Percentiles rank a stretch among this genome's conserved stretches.
Conservation (phyloP, 1,140 invertebrate species). For the Drosophila kepulauana region DNA sequence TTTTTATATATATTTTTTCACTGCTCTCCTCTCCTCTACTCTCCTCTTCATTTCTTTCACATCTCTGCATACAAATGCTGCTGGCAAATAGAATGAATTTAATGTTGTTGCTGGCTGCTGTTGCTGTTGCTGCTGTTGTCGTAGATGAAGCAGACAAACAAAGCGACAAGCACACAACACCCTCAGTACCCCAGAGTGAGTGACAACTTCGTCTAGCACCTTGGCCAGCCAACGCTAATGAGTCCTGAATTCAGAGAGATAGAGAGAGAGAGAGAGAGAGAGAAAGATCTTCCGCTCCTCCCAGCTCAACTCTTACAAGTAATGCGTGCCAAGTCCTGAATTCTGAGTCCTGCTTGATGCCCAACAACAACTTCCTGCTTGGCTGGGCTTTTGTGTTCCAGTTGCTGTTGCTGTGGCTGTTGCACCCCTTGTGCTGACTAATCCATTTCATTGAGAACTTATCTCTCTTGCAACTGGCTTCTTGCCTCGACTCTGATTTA, state of each 20-base stretch:
- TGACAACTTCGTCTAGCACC: conserved; percentile 50
- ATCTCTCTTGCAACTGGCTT: conserved; percentile 16
- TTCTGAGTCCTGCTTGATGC: conserved; percentile 46
- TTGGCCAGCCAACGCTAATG: conserved; percentile 70
- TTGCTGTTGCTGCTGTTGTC: conserved; percentile 27
- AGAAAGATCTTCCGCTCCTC: not conserved
- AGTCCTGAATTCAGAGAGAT: conserved; percentile 58
- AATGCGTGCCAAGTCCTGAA: not conserved
- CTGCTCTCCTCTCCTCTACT: too few species aligned
- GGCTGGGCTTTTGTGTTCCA: conserved; percentile 57
- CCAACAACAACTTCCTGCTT: conserved; percentile 67
- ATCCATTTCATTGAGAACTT: conserved; percentile 78
- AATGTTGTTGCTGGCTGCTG: conserved; percentile 17
- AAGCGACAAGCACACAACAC: conserved; percentile 36
- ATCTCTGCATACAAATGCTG: conserved; percentile 48
- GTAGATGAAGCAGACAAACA: conserved; percentile 70
- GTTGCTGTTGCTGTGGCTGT: not conserved
- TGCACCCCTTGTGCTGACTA: conserved; percentile 63
- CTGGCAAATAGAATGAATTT: conserved; percentile 63
- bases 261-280: too few species aligned
- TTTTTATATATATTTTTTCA: conserved; percentile 19
- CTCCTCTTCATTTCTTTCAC: conserved; percentile 30
- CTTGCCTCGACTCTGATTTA: conserved; percentile 58
- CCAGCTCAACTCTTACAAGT: too few species aligned
- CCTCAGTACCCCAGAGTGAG: conserved; percentile 4